Conservation (phyloP, 2,113 vertebrate genomes). For the Plotosus lineatus region DNA sequence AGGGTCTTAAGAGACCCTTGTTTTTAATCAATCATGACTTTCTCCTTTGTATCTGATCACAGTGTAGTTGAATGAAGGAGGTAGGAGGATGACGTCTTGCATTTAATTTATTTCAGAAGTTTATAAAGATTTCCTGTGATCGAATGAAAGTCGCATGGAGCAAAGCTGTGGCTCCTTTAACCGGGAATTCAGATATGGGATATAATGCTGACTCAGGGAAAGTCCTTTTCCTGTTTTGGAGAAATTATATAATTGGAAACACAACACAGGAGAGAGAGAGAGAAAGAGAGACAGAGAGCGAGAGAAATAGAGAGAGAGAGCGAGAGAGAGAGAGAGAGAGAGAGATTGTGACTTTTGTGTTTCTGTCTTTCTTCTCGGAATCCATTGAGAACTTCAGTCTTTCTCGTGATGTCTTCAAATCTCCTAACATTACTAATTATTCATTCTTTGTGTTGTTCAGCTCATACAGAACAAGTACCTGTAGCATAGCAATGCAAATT, state of each 20-base stretch:
- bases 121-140: not conserved
- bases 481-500: not conserved
- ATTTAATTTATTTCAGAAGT: not conserved
- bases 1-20: too few relatives aligned
- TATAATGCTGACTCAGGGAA: constrained; percentile 11
- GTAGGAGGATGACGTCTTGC: not conserved
- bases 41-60: not conserved
- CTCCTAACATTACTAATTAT: not conserved
- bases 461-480: not conserved
- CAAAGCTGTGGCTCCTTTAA: not conserved
- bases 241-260: constrained; percentile 41
- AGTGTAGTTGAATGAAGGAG: not conserved
- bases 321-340: not conserved
- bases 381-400: not conserved
- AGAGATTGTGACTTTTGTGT: not conserved
- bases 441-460: not conserved
- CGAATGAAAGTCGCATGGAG: not conserved
- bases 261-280: not conserved
- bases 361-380: not conserved
- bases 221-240: constrained; percentile 38
- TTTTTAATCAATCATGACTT: not conserved
- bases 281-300: not conserved
- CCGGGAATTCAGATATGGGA: constrained; percentile 1
- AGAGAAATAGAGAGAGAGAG: not conserved
- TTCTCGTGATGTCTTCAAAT: not conserved